Evolutionary conservation across 2,113 vertebrate genomes (phyloP), one percentile per base, ranked within the genome.

Genomic region (Sardina pilchardus): DNA sequence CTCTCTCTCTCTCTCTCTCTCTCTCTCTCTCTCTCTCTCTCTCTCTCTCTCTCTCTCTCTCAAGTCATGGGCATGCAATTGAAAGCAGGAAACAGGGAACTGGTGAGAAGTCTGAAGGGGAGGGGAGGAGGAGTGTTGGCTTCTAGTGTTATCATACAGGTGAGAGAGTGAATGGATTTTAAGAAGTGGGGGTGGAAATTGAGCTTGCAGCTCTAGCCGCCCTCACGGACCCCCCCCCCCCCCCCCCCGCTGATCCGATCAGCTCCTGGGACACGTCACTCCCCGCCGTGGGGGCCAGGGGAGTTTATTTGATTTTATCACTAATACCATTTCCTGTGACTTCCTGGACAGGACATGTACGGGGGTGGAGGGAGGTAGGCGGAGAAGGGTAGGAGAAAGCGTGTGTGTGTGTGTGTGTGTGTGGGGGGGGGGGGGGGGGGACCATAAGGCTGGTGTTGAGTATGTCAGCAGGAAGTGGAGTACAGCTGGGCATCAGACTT

Each of bases 251-350:
- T 80, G 86, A 90, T 82, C 80, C 67, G 89, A 85, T 84, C 39
- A 44, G 67, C 30, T 59, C 85, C 63, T n/a, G 45, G 47, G 82
- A 82, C 80, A 78, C 71, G 82, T 89, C 87, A 81, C 78, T 85
- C 9, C 7, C 10, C n/a, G 82, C 85, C 82, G 86, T 84, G 63
- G n/a, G 39, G 50, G 26, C 63, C 10, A 83, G 48, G 34, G 19
- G 21, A 8, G 7, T 86, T 86, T 63, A 83, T 84, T 83, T 81
- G 82, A 89, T 92, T 88, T 84, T 87, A 87, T 87, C 44, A 34
- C 81, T 90, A 83, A 87, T 85, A 34, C 67, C 81, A 85, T 90
- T 93, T 90, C 44, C 84, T 86, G 67, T 84, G 63, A 47, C 12
- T 71, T 53, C 36, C 53, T 80, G 86, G 67, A 85, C 21, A 53